phyloP scores from a whole-genome alignment of 2,113 vertebrate genomes.

The Cebus imitator region DNA sequence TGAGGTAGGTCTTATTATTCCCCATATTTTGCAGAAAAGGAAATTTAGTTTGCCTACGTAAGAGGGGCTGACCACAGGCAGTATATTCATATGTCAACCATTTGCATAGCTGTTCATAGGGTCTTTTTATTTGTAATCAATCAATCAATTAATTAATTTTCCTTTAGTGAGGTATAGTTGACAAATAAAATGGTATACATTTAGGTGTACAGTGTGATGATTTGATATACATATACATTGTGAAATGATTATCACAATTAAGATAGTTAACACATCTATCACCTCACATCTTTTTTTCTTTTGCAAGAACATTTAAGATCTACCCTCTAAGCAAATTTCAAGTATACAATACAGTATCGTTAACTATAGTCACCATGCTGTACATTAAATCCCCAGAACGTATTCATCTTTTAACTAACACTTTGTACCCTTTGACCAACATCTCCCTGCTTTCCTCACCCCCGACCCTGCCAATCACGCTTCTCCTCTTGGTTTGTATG shows the following conservation, averaged over 20 bases:
- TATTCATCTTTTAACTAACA: neutral
- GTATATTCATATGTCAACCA: too few species aligned
- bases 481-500: neutral
- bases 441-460: neutral
- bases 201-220: neutral
- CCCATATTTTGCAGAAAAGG: neutral
- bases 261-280: neutral
- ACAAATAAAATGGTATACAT: neutral
- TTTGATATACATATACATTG: neutral
- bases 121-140: neutral
- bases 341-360: neutral
- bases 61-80: neutral
- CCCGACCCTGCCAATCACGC: neutral
- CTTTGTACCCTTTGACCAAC: neutral
- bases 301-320: neutral
- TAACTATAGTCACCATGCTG: too few species aligned
- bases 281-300: accelerated
- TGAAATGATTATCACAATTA: neutral
- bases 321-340: neutral
- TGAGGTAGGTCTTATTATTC: neutral
- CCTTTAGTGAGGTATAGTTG: neutral
- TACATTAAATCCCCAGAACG: too few species aligned
- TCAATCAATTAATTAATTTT: neutral
- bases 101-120: neutral
- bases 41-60: neutral